These are phyloP conservation scores for Aspidapion aeneum DNA, from an alignment of 2,888 invertebrate genomes.

Conservation along the genomic window DNA sequence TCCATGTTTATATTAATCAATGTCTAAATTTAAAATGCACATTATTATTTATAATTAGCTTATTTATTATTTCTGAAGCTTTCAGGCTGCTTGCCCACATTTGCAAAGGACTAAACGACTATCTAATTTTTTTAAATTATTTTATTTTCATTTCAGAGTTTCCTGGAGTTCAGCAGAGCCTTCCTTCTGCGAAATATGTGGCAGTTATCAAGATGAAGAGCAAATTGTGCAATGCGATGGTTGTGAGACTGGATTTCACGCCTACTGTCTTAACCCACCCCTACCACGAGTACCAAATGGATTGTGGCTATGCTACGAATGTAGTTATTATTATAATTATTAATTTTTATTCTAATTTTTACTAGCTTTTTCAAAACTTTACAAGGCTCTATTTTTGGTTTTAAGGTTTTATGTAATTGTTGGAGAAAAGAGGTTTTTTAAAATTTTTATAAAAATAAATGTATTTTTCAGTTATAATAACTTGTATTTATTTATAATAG, in stretches of 20 bases:
- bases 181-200: constrained; percentile 18
- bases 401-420: too few relatives aligned
- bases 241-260: constrained; percentile 15
- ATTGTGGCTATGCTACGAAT: constrained; percentile 21
- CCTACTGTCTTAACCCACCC: constrained; percentile 13
- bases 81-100: too few relatives aligned
- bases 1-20: too few relatives aligned
- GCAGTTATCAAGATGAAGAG: constrained; percentile 11
- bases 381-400: background rate
- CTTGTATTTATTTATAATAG: too few relatives aligned
- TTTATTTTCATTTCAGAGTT: background rate
- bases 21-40: too few relatives aligned
- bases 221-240: constrained; percentile 16
- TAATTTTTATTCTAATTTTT: background rate
- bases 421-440: too few relatives aligned
- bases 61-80: too few relatives aligned
- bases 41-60: too few relatives aligned
- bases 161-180: constrained; percentile 1
- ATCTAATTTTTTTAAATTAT: too few relatives aligned
- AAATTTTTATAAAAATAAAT: too few relatives aligned
- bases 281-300: constrained; percentile 9
- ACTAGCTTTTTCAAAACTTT: background rate
- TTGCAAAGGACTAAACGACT: too few relatives aligned
- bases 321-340: constrained; percentile 1
- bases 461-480: too few relatives aligned